These are phyloP conservation scores for Drosophila paucipuncta DNA, from an alignment of 2,888 invertebrate species.

Conservation along the genomic window DNA sequence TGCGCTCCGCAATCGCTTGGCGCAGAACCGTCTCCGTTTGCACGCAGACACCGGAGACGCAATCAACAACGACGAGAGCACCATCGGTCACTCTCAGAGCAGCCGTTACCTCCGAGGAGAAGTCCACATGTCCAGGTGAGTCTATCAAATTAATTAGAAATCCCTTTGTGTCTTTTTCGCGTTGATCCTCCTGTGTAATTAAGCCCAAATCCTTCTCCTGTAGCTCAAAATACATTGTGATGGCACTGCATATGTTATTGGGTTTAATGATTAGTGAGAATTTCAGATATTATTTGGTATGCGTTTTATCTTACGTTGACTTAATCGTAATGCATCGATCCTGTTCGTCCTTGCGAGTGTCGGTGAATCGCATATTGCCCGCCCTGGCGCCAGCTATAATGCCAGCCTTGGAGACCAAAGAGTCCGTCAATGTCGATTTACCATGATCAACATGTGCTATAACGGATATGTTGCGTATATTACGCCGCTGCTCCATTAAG, in stretches of 20 bases:
- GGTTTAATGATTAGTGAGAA: background rate
- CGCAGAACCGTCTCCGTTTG: slow-evolving; percentile 99
- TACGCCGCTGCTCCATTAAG: slow-evolving; percentile 99
- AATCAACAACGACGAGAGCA: slow-evolving; percentile 99
- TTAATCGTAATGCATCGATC: slow-evolving; percentile 99
- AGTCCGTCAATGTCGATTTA: slow-evolving; percentile 99
- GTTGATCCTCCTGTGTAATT: slow-evolving; percentile 95
- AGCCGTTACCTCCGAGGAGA: slow-evolving; percentile 99
- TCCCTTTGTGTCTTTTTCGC: slow-evolving; percentile 95
- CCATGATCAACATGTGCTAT: slow-evolving; percentile 99
- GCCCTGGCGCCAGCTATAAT: slow-evolving; percentile 99
- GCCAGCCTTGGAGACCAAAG: slow-evolving; percentile 98
- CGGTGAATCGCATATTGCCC: slow-evolving; percentile 99
- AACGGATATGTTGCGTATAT: slow-evolving; percentile 99
- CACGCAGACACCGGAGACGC: slow-evolving; percentile 99
- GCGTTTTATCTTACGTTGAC: slow-evolving; percentile 89
- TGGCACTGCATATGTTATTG: slow-evolving; percentile 89
- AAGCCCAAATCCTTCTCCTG: slow-evolving; percentile 97
- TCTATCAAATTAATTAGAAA: slow-evolving; percentile 99
- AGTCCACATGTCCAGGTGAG: slow-evolving; percentile 99
- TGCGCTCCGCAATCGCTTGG: slow-evolving; percentile 99
- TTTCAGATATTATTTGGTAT: background rate
- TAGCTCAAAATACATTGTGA: slow-evolving; percentile 99
- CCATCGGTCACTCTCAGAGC: slow-evolving; percentile 99
- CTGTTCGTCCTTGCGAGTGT: slow-evolving; percentile 99